Percentiles rank a stretch among this genome's conserved stretches.
Conservation (phyloP, 2,113 vertebrate species). For the Ursus arctos region DNA sequence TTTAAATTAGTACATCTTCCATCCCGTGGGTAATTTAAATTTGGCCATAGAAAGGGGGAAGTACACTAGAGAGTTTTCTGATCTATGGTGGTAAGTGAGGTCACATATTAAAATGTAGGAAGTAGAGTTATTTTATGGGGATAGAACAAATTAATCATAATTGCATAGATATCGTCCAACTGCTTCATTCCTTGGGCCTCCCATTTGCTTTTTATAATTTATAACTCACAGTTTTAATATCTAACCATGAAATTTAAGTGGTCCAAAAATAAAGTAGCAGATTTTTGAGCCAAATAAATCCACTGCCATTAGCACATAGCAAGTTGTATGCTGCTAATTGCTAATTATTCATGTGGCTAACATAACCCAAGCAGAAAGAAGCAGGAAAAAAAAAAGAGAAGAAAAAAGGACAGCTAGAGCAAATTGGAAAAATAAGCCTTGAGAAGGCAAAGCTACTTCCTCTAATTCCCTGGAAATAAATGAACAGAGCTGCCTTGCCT, state of each 20-base stretch:
- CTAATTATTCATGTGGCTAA: constrained; percentile 66
- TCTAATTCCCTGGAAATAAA: neutral
- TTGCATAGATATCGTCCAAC: neutral
- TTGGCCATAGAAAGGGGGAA: neutral
- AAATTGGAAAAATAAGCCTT: neutral
- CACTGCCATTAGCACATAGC: constrained; percentile 18
- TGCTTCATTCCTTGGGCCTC: neutral
- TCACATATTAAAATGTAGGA: constrained; percentile 18
- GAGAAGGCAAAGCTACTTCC: neutral
- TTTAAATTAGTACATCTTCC: constrained; percentile 14
- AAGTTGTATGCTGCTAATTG: constrained; percentile 55
- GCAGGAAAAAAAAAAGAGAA: neutral
- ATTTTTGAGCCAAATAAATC: constrained; percentile 65
- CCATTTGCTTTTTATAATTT: constrained; percentile 57
- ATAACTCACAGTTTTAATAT: constrained; percentile 61
- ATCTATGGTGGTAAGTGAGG: neutral
- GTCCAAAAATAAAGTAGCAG: constrained; percentile 62
- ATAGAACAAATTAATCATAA: neutral
- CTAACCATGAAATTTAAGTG: constrained; percentile 62
- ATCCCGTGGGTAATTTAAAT: neutral
- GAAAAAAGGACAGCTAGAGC: neutral
- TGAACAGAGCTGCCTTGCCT: neutral
- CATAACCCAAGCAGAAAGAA: constrained; percentile 37
- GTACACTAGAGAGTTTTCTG: neutral
- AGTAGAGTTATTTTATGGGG: neutral